phyloP scores from a whole-genome alignment of 2,113 vertebrate species.

The Philantomba maxwellii region DNA sequence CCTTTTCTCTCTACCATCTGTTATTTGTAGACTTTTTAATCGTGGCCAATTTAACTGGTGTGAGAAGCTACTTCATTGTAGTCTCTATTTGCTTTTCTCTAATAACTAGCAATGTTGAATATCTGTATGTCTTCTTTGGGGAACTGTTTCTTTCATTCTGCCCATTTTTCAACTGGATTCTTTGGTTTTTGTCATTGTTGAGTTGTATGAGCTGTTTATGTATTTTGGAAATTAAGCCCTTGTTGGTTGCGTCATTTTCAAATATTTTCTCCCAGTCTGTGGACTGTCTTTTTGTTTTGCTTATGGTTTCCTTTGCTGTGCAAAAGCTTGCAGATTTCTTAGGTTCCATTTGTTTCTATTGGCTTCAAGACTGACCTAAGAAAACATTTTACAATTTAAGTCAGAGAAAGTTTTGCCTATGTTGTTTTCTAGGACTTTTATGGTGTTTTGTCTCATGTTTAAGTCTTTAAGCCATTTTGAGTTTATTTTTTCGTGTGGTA shows the following conservation, averaged over 20 bases:
- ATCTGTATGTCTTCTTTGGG: background rate
- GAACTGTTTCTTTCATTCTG: background rate
- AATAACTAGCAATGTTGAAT: background rate
- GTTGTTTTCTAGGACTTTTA: background rate
- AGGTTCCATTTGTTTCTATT: background rate
- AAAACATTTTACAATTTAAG: background rate
- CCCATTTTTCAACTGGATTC: background rate
- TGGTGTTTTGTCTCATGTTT: background rate
- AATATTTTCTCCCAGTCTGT: background rate
- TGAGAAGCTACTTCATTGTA: background rate
- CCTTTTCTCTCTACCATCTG: background rate
- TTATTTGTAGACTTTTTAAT: background rate
- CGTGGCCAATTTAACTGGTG: background rate
- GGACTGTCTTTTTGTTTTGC: background rate
- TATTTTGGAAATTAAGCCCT: background rate
- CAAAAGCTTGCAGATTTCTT: background rate
- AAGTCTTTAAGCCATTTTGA: background rate
- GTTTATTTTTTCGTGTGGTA: background rate
- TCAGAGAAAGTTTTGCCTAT: background rate
- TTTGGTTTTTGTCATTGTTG: background rate
- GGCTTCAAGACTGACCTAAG: background rate
- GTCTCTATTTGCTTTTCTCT: background rate
- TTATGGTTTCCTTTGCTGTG: background rate
- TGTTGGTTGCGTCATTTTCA: background rate
- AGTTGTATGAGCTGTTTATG: background rate